Evolutionary conservation across 2,888 invertebrate species (phyloP).

Genomic region (Synanthedon tipuliformis): DNA sequence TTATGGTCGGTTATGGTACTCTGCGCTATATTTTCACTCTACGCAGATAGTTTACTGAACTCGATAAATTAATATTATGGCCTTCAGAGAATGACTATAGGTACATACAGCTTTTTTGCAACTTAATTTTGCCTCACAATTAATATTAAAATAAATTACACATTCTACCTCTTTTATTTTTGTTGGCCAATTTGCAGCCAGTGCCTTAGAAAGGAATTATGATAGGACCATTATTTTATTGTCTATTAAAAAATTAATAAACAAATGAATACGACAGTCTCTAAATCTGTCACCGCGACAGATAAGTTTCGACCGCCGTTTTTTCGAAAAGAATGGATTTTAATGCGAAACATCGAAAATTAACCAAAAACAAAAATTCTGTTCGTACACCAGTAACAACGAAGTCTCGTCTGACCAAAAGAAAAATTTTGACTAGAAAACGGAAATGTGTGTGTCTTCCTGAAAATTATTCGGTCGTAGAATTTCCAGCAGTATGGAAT

Average conservation of each 20-base stretch:
- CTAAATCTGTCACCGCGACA: conserved; percentile 56
- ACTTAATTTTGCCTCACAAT: too few relatives aligned
- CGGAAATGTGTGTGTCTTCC: conserved; percentile 73
- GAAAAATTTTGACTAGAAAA: conserved; percentile 53
- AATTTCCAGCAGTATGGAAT: conserved; percentile 77
- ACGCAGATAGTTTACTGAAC: too few relatives aligned
- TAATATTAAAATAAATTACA: too few relatives aligned
- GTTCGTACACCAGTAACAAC: conserved; percentile 55
- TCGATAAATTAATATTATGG: too few relatives aligned
- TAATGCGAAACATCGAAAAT: conserved; percentile 69
- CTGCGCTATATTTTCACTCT: too few relatives aligned
- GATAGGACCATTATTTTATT: too few relatives aligned
- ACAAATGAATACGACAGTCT: conserved; percentile 40
- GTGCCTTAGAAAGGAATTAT: too few relatives aligned
- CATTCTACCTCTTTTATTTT: too few relatives aligned
- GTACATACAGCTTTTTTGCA: too few relatives aligned
- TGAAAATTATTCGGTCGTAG: conserved; percentile 69
- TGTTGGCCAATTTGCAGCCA: too few relatives aligned
- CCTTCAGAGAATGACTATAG: too few relatives aligned
- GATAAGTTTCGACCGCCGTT: conserved; percentile 66
- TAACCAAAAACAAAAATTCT: conserved; percentile 67
- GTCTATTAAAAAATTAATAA: conserved; percentile 12
- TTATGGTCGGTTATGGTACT: too few relatives aligned
- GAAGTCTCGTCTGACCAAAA: conserved; percentile 56
- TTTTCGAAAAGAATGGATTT: conserved; percentile 69